phyloP scores from a whole-genome alignment of 2,888 invertebrate genomes.

The Eumerus sabulonum region DNA sequence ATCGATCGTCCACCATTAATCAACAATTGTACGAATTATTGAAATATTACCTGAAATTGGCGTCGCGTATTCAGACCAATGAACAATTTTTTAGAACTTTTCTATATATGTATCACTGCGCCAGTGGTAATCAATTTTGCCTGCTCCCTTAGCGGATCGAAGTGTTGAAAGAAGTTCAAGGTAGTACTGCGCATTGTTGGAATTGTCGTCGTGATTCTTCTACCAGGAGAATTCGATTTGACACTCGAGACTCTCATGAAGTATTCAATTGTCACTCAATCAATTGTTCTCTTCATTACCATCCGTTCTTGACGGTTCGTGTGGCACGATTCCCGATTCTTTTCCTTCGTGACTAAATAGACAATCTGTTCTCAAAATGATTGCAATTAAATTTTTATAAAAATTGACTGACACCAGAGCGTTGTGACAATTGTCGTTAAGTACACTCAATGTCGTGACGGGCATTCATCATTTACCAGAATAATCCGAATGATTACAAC shows the following conservation, averaged over 20 bases:
- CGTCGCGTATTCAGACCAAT: constrained; percentile 32
- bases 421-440: too few relatives aligned
- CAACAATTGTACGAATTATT: constrained; percentile 58
- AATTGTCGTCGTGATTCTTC: not conserved
- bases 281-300: constrained; percentile 24
- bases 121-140: not conserved
- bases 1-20: constrained; percentile 58
- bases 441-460: too few relatives aligned
- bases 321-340: not conserved
- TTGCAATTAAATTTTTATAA: constrained; percentile 6
- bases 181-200: not conserved
- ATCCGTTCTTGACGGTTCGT: not conserved
- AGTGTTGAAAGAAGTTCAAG: not conserved
- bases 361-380: not conserved
- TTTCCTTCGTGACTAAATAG: constrained; percentile 30
- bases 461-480: too few relatives aligned
- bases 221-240: constrained; percentile 16
- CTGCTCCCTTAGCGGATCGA: not conserved
- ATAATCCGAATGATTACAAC: too few relatives aligned
- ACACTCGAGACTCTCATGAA: constrained; percentile 32
- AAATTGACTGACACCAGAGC: not conserved
- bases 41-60: constrained; percentile 57
- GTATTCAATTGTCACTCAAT: constrained; percentile 56
- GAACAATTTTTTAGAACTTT: not conserved
- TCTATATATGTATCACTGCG: constrained; percentile 35